These are phyloP conservation scores for Cyanoramphus novaezelandiae DNA, from an alignment of 2,113 vertebrate genomes.

Conservation along the genomic window DNA sequence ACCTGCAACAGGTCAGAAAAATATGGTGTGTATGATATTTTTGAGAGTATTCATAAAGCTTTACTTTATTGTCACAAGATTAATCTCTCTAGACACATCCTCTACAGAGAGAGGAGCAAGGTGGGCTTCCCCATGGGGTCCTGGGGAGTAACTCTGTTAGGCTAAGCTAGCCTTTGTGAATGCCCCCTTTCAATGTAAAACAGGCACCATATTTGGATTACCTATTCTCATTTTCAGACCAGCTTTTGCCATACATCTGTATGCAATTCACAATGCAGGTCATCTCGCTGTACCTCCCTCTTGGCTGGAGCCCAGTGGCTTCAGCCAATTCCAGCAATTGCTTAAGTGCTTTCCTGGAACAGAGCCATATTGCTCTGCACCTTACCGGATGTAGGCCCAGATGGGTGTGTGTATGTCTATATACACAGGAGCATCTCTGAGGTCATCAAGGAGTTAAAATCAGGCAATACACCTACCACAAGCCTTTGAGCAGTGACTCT, in stretches of 20 bases:
- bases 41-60: neutral
- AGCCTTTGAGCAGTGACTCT: neutral
- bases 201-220: neutral
- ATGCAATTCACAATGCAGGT: neutral
- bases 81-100: neutral
- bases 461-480: neutral
- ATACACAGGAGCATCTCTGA: neutral
- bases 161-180: neutral
- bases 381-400: neutral
- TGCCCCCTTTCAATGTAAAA: neutral
- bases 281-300: neutral
- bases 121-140: neutral
- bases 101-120: neutral
- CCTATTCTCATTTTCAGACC: neutral
- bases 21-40: neutral
- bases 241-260: neutral
- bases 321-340: neutral
- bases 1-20: neutral
- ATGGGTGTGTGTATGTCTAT: neutral
- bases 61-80: neutral
- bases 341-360: slow-evolving; percentile 29
- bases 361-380: neutral
- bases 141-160: neutral
- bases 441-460: slow-evolving; percentile 13
- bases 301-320: neutral